Evolutionary conservation across 2,113 vertebrate species (phyloP).

Genomic region (Menura novaehollandiae): DNA sequence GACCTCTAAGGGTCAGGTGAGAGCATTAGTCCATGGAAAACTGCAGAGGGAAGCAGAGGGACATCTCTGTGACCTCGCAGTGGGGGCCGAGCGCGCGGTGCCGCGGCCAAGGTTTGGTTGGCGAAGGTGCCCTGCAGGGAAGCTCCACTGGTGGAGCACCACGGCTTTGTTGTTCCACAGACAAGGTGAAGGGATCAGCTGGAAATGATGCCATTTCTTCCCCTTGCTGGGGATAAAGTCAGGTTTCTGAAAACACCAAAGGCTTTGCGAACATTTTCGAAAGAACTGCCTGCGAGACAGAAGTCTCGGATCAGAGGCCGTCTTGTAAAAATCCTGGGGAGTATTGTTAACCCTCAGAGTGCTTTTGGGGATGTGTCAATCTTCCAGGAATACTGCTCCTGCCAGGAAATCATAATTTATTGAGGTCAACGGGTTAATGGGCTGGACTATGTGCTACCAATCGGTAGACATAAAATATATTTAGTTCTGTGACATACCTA

Average conservation of each 20-base stretch:
- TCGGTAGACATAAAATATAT: conserved; percentile 54
- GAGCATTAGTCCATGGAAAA: conserved; percentile 37
- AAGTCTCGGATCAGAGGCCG: background rate
- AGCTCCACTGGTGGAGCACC: background rate
- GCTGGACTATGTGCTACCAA: conserved; percentile 41
- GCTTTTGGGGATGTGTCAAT: conserved; percentile 10
- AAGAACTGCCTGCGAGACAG: background rate
- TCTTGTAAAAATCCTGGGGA: conserved; percentile 9
- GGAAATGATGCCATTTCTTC: conserved; percentile 20
- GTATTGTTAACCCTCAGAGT: background rate
- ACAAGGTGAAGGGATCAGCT: conserved; percentile 53
- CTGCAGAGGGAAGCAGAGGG: background rate
- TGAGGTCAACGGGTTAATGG: conserved; percentile 17
- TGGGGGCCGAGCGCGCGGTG: background rate
- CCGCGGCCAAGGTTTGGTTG: conserved; percentile 17
- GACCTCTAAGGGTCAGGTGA: conserved; percentile 55
- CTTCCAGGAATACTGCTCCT: background rate
- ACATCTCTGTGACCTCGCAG: conserved; percentile 15
- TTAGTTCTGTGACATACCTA: conserved; percentile 46
- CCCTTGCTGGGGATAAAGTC: conserved; percentile 4
- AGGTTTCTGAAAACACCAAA: conserved; percentile 28
- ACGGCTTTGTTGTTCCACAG: conserved; percentile 41
- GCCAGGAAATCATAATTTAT: conserved; percentile 58
- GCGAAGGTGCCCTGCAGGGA: conserved; percentile 43
- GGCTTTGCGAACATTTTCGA: background rate